Percentiles rank a stretch among this genome's conserved stretches.
phyloP scores from a whole-genome alignment of 2,113 vertebrate genomes.

The Trematomus loennbergii region DNA sequence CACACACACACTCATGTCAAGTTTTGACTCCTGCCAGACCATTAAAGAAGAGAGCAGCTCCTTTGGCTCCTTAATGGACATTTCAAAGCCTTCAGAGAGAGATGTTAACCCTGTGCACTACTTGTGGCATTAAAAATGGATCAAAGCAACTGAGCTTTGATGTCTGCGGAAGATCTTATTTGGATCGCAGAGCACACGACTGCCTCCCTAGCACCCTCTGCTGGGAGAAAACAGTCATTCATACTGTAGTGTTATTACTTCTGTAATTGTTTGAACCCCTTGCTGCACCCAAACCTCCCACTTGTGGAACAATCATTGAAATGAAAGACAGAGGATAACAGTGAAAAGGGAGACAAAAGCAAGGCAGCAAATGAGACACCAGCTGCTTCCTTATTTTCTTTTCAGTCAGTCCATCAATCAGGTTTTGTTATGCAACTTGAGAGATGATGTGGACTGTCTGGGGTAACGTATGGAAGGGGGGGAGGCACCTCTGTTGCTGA shows the following conservation, averaged over 20 bases:
- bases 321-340: slow-evolving; percentile 20
- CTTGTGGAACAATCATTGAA: not conserved
- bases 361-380: slow-evolving; percentile 26
- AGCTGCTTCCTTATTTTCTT: slow-evolving; percentile 51
- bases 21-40: slow-evolving; percentile 51
- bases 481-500: slow-evolving; percentile 26
- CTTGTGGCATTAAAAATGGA: slow-evolving; percentile 84
- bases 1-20: not conserved
- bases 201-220: slow-evolving; percentile 70
- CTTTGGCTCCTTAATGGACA: slow-evolving; percentile 73
- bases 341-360: slow-evolving; percentile 8
- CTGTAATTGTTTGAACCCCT: slow-evolving; percentile 30
- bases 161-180: slow-evolving; percentile 79
- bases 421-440: slow-evolving; percentile 62
- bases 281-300: not conserved
- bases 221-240: slow-evolving; percentile 41
- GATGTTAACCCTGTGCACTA: slow-evolving; percentile 82
- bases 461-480: slow-evolving; percentile 9
- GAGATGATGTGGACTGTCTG: slow-evolving; percentile 46
- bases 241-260: not conserved
- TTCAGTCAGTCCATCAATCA: slow-evolving; percentile 52
- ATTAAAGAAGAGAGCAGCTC: slow-evolving; percentile 72
- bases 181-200: slow-evolving; percentile 54
- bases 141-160: slow-evolving; percentile 80
- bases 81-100: slow-evolving; percentile 79